phyloP scores from a whole-genome alignment of 2,797 vertebrate genomes.

The Chelonia mydas region DNA sequence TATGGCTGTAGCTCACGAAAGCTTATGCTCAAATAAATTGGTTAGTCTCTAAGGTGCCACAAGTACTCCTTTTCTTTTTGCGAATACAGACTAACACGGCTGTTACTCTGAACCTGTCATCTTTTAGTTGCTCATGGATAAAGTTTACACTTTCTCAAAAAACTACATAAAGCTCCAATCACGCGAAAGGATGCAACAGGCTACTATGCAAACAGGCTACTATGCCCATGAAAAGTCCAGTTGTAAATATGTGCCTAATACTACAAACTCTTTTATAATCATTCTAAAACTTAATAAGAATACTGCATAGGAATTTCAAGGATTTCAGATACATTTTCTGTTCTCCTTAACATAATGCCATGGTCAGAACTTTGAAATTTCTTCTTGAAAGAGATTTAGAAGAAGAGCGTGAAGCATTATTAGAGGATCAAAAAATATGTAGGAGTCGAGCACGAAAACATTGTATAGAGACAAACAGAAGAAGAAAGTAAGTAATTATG shows the following conservation, averaged over 20 bases:
- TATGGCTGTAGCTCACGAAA: too few species aligned
- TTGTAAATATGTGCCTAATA: not conserved
- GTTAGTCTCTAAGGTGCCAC: too few species aligned
- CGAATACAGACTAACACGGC: too few species aligned
- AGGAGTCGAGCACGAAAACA: slow-evolving; percentile 84
- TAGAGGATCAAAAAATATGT: slow-evolving; percentile 87
- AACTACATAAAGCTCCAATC: not conserved
- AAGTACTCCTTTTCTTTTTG: too few species aligned
- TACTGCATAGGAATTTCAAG: not conserved
- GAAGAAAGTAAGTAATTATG: slow-evolving; percentile 86
- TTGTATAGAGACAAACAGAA: slow-evolving; percentile 88
- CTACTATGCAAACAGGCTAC: not conserved
- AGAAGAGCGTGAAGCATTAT: slow-evolving; percentile 83
- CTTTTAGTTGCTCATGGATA: not conserved
- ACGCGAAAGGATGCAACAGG: not conserved
- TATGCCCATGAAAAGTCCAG: not conserved
- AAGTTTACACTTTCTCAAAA: not conserved
- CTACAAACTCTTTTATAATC: not conserved
- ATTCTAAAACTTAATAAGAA: not conserved
- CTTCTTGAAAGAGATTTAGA: slow-evolving; percentile 79
- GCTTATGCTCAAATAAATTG: too few species aligned
- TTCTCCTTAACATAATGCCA: slow-evolving; percentile 79
- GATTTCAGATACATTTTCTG: not conserved
- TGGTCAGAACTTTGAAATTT: slow-evolving; percentile 77
- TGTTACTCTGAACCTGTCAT: too few species aligned